Evolutionary conservation across 1,140 invertebrate species (phyloP).

Genomic region (Sycobia sp.): DNA sequence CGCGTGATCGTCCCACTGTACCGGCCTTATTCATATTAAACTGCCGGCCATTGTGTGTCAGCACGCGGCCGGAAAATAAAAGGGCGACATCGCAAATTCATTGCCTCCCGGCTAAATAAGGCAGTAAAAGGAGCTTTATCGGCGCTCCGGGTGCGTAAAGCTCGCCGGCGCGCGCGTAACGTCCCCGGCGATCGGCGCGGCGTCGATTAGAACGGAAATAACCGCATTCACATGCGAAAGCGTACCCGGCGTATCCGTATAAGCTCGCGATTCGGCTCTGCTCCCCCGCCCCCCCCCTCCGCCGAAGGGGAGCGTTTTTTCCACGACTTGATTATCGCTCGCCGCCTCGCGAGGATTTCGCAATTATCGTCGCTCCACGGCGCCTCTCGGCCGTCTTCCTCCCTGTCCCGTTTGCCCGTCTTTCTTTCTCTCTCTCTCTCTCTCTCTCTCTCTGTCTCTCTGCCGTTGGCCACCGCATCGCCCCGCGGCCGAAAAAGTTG

Average conservation of each 20-base stretch:
- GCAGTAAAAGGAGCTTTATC: slow-evolving; percentile 16
- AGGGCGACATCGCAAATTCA: slow-evolving; percentile 23
- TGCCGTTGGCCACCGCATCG: no score
- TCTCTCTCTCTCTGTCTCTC: no score
- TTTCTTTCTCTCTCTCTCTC: no score
- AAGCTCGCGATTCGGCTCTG: no score
- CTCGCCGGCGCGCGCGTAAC: neutral
- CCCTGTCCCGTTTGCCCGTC: no score
- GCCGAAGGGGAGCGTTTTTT: slow-evolving; percentile 1
- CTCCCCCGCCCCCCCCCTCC: no score
- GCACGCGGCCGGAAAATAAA: slow-evolving; percentile 1
- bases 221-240: slow-evolving; percentile 15
- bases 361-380: no score
- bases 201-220: slow-evolving; percentile 19
- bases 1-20: neutral
- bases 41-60: neutral
- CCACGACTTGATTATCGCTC: slow-evolving; percentile 8
- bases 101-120: slow-evolving; percentile 9
- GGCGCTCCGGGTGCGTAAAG: neutral
- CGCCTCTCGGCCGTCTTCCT: no score
- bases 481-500: no score
- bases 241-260: neutral
- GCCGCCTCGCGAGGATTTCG: neutral
- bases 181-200: no score
- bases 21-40: neutral